Base-by-base conservation (phyloP, 2,888 invertebrate genomes). In the Lagria hirta region DNA sequence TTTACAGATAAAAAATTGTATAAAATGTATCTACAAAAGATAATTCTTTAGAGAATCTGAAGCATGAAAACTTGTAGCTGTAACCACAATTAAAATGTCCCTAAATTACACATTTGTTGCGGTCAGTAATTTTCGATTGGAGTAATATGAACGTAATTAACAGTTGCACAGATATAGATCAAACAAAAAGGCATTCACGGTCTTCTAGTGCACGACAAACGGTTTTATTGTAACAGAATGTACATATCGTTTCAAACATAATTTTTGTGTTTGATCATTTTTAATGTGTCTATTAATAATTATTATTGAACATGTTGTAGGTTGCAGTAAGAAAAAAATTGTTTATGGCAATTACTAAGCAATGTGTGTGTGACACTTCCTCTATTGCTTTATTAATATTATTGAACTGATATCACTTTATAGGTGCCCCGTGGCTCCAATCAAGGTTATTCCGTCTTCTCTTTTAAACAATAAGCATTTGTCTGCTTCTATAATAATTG, bases 281-380 rank as follows among this genome's bases (percentile, higher is more conserved):
- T n/a, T n/a, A n/a, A n/a, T n/a, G n/a, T n/a, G n/a, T n/a, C n/a
- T n/a, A n/a, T n/a, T 17, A 24, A 35, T 35, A 29, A 29, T 38
- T 20, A 29, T 22, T 8, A 20, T 29, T 22, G n/a, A n/a, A n/a
- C n/a, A 38, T 28, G 12, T 11, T 13, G 26, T 26, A 21, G 32
- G 23, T 4, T 22, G 33, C 13, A 20, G 20, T 21, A 13, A 27
- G 16, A 29, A 38, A 38, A 22, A 40, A 40, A 44, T 33, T 44
- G 33, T 44, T 44, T 30, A 18, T 12, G 16, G 33, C 33, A 44
- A 44, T 44, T 44, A 38, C 18, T 14, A 8, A 27, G 17, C 23
- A 16, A 33, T 44, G 27, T 43, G n/a, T n/a, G n/a, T n/a, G 21
- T 26, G 43, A 37, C 37, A 44, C 38, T 44, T 44, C 44, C 44